These are phyloP conservation scores for Ellobius talpinus DNA, from an alignment of 2,113 vertebrate genomes.

Conservation along the genomic window DNA sequence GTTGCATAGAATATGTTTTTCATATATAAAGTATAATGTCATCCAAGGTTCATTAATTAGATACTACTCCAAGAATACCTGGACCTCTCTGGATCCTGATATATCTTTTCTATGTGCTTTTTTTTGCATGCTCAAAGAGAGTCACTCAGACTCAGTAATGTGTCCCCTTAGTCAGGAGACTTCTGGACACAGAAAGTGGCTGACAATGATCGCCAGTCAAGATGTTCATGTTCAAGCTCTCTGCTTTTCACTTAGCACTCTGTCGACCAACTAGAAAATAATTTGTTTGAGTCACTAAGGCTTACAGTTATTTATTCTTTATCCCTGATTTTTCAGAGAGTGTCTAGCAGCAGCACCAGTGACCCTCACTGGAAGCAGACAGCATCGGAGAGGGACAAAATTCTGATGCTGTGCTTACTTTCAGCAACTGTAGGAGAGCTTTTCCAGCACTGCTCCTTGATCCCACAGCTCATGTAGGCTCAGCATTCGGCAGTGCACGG, in stretches of 20 bases:
- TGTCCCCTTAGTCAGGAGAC: slow-evolving; percentile 21
- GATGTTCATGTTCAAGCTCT: slow-evolving; percentile 48
- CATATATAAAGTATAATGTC: not conserved
- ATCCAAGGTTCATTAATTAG: not conserved
- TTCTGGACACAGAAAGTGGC: slow-evolving; percentile 1
- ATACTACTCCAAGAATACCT: fast-evolving
- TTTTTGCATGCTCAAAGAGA: not conserved
- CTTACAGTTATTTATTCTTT: slow-evolving; percentile 69
- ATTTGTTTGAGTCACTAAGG: slow-evolving; percentile 54
- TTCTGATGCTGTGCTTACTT: slow-evolving; percentile 41
- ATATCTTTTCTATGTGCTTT: not conserved
- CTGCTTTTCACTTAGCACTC: slow-evolving; percentile 6
- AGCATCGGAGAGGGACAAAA: slow-evolving; percentile 8
- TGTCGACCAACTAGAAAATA: slow-evolving; percentile 51
- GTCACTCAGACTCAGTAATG: not conserved
- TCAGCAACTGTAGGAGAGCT: slow-evolving; percentile 69
- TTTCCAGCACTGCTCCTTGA: slow-evolving; percentile 33
- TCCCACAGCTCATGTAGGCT: slow-evolving; percentile 67
- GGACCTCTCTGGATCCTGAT: not conserved
- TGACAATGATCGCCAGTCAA: slow-evolving; percentile 33
- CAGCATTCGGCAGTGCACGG: not conserved
- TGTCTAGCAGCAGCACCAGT: not conserved
- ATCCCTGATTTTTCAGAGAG: slow-evolving; percentile 68
- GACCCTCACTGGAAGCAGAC: slow-evolving; percentile 53
- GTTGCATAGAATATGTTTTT: not conserved